These are phyloP conservation scores for Athalia cordata DNA, from an alignment of 2,888 invertebrate species.

Conservation along the genomic window DNA sequence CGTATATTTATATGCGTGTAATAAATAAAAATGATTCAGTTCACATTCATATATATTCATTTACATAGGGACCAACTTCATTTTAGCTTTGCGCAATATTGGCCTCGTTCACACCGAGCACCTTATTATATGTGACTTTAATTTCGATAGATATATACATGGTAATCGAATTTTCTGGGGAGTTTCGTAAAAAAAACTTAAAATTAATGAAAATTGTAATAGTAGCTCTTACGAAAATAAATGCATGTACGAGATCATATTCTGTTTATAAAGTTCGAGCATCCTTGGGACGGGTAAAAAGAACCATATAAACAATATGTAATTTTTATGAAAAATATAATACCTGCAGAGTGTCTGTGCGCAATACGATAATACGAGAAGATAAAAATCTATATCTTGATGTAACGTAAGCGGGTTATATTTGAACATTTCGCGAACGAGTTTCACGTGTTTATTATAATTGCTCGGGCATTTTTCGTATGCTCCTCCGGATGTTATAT, in stretches of 20 bases:
- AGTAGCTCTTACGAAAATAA: no score
- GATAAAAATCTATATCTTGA: slow-evolving; percentile 30
- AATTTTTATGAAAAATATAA: slow-evolving; percentile 21
- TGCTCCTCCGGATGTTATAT: background rate
- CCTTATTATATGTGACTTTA: slow-evolving; percentile 47
- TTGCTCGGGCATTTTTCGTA: background rate
- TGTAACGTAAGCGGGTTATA: background rate
- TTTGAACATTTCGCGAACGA: slow-evolving; percentile 26
- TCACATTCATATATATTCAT: no score
- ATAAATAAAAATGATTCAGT: no score
- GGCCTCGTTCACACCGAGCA: slow-evolving; percentile 54
- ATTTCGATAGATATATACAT: slow-evolving; percentile 50
- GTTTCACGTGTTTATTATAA: slow-evolving; percentile 24
- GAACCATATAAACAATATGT: slow-evolving; percentile 1
- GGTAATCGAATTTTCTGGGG: no score
- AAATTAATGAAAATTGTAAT: no score
- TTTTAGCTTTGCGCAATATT: slow-evolving; percentile 53
- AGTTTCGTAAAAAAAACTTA: no score
- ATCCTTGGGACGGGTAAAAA: background rate
- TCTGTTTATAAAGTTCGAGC: background rate
- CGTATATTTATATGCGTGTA: no score
- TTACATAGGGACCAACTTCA: no score
- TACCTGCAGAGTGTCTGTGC: background rate
- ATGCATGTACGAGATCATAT: no score
- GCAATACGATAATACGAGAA: background rate